These are phyloP conservation scores for Aselliscus stoliczkanus DNA, from an alignment of 2,797 vertebrate species.

Conservation along the genomic window DNA sequence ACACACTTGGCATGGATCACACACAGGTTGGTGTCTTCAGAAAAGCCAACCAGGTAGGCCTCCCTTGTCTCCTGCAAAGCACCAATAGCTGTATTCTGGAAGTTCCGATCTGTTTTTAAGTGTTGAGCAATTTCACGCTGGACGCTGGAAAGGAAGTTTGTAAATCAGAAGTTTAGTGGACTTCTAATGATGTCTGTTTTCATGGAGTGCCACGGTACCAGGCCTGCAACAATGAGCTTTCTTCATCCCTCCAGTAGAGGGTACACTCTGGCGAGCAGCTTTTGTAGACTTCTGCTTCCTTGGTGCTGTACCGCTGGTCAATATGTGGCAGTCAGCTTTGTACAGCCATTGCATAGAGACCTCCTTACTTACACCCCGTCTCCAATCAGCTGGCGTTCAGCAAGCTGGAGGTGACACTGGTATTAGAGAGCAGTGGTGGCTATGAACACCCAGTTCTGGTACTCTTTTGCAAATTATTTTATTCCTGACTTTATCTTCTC, in stretches of 20 bases:
- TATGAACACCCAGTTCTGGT: neutral
- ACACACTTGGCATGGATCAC: neutral
- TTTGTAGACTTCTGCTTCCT: slow-evolving; percentile 86
- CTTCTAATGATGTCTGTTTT: slow-evolving; percentile 88
- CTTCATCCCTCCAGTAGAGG: slow-evolving; percentile 86
- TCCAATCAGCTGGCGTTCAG: neutral
- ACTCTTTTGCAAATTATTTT: neutral
- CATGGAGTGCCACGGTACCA: slow-evolving; percentile 86
- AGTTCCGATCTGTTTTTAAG: slow-evolving; percentile 88
- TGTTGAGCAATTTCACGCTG: slow-evolving; percentile 89
- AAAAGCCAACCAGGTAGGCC: neutral
- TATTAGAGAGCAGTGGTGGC: neutral
- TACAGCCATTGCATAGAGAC: slow-evolving; percentile 81
- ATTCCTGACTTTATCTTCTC: neutral
- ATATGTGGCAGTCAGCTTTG: slow-evolving; percentile 85
- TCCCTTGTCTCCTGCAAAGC: slow-evolving; percentile 82
- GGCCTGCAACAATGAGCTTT: slow-evolving; percentile 87
- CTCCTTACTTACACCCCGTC: slow-evolving; percentile 72
- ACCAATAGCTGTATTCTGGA: slow-evolving; percentile 87
- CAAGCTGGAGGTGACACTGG: neutral
- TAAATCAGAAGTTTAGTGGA: slow-evolving; percentile 87
- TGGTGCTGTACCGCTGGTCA: slow-evolving; percentile 85
- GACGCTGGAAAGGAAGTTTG: slow-evolving; percentile 86
- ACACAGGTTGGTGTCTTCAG: neutral
- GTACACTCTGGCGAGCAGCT: slow-evolving; percentile 86